Conservation (phyloP, 2,113 vertebrate genomes). For the Myotis lucifugus region DNA sequence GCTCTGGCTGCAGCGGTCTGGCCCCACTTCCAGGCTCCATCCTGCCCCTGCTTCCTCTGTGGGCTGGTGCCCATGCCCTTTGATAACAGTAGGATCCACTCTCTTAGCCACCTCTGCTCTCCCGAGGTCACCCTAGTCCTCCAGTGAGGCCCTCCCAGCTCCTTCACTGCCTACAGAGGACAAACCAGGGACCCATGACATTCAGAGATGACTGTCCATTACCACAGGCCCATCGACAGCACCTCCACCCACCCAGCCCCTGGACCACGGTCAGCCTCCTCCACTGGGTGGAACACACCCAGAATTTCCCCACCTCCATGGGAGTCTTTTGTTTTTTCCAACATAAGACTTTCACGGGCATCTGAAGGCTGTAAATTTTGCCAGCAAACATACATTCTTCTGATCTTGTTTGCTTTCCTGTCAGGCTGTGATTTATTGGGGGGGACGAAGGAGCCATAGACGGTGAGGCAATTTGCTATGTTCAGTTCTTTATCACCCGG, state of each 20-base stretch:
- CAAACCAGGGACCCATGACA: slow-evolving; percentile 42
- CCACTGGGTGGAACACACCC: background rate
- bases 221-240: slow-evolving; percentile 53
- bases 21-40: background rate
- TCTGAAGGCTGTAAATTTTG: slow-evolving; percentile 56
- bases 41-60: too few relatives aligned
- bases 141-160: background rate
- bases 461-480: slow-evolving; percentile 59
- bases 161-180: background rate
- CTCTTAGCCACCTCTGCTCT: background rate
- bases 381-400: slow-evolving; percentile 67
- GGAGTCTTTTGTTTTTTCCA: slow-evolving; percentile 46
- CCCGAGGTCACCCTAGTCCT: background rate
- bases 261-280: background rate
- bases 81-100: background rate
- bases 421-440: slow-evolving; percentile 33
- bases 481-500: slow-evolving; percentile 39
- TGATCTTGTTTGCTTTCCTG: slow-evolving; percentile 57
- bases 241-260: slow-evolving; percentile 46
- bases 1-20: background rate
- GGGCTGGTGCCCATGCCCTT: background rate
- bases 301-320: background rate
- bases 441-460: slow-evolving; percentile 63
- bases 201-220: background rate
- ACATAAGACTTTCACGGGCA: slow-evolving; percentile 22